Percentiles rank a stretch among this genome's conserved stretches.
These are phyloP conservation scores for Orius insidiosus DNA, from an alignment of 1,140 invertebrate species.

Conservation along the genomic window DNA sequence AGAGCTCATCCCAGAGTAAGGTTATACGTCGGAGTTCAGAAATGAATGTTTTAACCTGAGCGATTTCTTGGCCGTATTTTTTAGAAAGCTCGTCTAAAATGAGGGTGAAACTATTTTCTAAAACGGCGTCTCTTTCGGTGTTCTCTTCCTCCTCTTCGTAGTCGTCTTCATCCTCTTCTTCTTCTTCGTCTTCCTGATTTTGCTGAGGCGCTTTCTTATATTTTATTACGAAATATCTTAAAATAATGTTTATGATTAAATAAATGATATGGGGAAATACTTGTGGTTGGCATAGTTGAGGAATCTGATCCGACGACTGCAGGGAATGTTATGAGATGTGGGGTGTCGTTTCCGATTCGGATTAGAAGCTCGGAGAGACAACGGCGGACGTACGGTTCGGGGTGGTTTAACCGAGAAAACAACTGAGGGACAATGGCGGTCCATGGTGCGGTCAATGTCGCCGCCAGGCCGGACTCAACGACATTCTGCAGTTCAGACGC, in stretches of 20 bases:
- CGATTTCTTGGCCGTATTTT: constrained; percentile 52
- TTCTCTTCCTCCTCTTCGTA: constrained; percentile 20
- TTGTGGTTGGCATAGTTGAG: constrained; percentile 29
- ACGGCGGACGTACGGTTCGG: constrained; percentile 31
- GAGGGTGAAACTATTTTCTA: constrained; percentile 44
- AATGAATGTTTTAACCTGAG: constrained; percentile 75
- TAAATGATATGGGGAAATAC: too few species aligned
- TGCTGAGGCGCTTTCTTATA: constrained; percentile 21
- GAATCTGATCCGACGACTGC: constrained; percentile 75
- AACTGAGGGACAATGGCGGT: constrained; percentile 92
- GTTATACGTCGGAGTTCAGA: constrained; percentile 83
- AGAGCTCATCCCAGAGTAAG: constrained; percentile 90
- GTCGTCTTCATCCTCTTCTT: constrained; percentile 25
- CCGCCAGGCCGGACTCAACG: constrained; percentile 65
- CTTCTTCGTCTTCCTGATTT: constrained; percentile 33
- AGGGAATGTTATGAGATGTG: constrained; percentile 81
- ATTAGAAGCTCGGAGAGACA: constrained; percentile 56
- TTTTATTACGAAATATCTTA: constrained; percentile 9
- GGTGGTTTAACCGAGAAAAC: constrained; percentile 88
- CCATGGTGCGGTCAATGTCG: constrained; percentile 84
- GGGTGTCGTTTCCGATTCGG: constrained; percentile 71
- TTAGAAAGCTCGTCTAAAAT: constrained; percentile 63
- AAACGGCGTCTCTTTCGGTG: constrained; percentile 22
- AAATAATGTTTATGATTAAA: not conserved
- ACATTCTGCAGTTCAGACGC: constrained; percentile 75